Conservation (phyloP, 1,140 invertebrate genomes). For the Cyrtorhinus lividipennis region DNA sequence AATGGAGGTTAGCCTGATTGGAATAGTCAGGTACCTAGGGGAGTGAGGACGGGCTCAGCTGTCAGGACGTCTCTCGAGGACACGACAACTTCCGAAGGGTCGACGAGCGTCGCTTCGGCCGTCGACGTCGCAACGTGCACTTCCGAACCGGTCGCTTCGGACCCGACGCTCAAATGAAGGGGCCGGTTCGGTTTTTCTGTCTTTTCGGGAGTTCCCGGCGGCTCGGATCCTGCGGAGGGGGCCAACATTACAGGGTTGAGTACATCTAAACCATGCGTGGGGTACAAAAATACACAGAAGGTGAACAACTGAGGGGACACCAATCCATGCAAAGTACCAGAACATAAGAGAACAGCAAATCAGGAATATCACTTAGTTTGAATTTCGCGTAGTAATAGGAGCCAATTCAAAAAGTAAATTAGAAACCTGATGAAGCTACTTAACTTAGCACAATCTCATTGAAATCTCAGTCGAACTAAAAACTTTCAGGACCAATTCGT, state of each 20-base stretch:
- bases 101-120: slow-evolving; percentile 40
- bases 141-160: neutral
- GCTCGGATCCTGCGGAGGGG: neutral
- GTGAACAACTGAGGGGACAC: too few species aligned
- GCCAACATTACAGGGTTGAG: neutral
- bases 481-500: too few species aligned
- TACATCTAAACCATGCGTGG: too few species aligned
- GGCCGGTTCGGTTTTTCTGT: neutral
- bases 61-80: slow-evolving; percentile 55
- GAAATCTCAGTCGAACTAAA: too few species aligned
- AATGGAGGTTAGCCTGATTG: neutral
- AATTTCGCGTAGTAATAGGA: too few species aligned
- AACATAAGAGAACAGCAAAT: too few species aligned
- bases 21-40: slow-evolving; percentile 50
- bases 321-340: neutral
- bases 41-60: slow-evolving; percentile 63
- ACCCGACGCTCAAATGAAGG: neutral
- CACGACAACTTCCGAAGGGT: slow-evolving; percentile 63
- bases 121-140: neutral
- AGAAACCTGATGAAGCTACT: too few species aligned
- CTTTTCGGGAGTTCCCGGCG: slow-evolving; percentile 3
- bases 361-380: too few species aligned
- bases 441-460: too few species aligned
- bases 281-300: too few species aligned
- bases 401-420: too few species aligned